Conservation (phyloP, 2,888 invertebrate species). For the Epinotia bilunana region DNA sequence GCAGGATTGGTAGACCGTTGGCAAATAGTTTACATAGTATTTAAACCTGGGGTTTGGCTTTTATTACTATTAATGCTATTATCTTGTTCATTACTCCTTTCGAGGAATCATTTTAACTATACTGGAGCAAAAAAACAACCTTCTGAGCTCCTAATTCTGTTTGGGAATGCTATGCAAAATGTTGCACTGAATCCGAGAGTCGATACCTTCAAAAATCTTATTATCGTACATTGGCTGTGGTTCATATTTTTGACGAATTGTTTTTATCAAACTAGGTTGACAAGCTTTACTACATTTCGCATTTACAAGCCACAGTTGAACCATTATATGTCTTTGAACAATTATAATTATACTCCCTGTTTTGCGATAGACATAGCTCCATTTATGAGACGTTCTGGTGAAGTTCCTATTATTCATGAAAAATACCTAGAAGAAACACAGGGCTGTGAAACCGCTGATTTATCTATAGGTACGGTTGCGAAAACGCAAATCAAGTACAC, state of each 20-base stretch:
- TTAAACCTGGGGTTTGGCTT: constrained; percentile 39
- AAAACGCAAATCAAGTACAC: constrained; percentile 29
- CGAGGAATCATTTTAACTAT: neutral
- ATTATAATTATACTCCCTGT: constrained; percentile 30
- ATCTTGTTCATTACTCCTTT: constrained; percentile 25
- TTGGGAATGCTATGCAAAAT: constrained; percentile 30
- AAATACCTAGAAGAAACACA: constrained; percentile 13
- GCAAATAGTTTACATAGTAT: constrained; percentile 42
- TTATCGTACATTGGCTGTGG: constrained; percentile 43
- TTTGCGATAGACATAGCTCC: constrained; percentile 1
- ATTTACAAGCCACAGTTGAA: constrained; percentile 20
- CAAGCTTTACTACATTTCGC: constrained; percentile 39
- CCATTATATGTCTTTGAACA: neutral
- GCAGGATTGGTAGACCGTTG: constrained; percentile 32
- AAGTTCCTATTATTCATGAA: constrained; percentile 19
- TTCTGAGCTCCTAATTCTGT: constrained; percentile 13
- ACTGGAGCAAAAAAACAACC: neutral
- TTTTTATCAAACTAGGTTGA: constrained; percentile 46
- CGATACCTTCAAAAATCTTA: constrained; percentile 8
- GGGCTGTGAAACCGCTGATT: constrained; percentile 30
- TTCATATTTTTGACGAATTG: constrained; percentile 45
- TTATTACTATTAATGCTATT: constrained; percentile 27
- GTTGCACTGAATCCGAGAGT: neutral
- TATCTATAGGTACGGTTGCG: constrained; percentile 17
- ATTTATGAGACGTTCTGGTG: constrained; percentile 21